Evolutionary conservation across 2,888 invertebrate species (phyloP).

Genomic region (Gandaritis pyraliata): DNA sequence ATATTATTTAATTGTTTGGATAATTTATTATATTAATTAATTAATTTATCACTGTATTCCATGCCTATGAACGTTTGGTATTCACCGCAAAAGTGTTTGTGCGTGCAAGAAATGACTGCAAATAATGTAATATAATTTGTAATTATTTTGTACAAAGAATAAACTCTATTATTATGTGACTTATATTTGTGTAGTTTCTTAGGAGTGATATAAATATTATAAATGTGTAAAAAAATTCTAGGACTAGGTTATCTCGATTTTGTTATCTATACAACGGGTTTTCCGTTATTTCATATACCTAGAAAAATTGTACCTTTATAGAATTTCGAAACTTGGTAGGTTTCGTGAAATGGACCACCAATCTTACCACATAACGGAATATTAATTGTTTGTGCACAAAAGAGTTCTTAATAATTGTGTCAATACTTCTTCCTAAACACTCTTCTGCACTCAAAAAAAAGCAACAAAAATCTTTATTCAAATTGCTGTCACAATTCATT

Average conservation of each 20-base stretch:
- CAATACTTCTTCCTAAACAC: not conserved
- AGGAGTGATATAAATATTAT: not conserved
- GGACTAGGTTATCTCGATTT: too few relatives aligned
- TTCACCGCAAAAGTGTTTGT: not conserved
- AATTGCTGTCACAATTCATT: conserved; percentile 52
- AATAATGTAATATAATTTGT: conserved; percentile 36
- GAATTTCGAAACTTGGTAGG: too few relatives aligned
- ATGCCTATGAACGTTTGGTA: not conserved
- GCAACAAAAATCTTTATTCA: conserved; percentile 41
- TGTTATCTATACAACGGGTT: too few relatives aligned
- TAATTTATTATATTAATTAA: not conserved
- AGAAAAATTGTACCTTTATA: too few relatives aligned
- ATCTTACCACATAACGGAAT: too few relatives aligned
- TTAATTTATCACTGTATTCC: not conserved
- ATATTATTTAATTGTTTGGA: not conserved
- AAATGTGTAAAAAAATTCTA: too few relatives aligned
- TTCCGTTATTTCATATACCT: too few relatives aligned
- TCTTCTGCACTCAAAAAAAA: conserved; percentile 1
- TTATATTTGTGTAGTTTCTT: not conserved
- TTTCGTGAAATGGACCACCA: too few relatives aligned
- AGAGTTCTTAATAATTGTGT: not conserved
- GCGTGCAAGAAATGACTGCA: conserved; percentile 3
- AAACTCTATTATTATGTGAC: conserved; percentile 32
- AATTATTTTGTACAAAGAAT: conserved; percentile 53
- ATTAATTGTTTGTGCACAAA: not conserved